These are phyloP conservation scores for Amphipoea lucens DNA, from an alignment of 2,888 invertebrate genomes.

Conservation along the genomic window DNA sequence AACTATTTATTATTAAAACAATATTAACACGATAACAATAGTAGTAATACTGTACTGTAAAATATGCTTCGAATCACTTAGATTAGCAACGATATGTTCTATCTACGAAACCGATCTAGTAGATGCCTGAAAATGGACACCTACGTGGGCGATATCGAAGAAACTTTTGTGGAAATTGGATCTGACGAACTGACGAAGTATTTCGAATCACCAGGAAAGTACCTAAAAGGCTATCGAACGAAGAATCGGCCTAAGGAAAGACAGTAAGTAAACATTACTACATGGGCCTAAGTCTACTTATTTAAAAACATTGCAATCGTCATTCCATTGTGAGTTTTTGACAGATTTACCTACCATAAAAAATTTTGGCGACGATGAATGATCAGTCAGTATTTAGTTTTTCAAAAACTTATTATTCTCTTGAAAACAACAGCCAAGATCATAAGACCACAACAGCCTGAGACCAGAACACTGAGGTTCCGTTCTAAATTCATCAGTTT, in stretches of 20 bases:
- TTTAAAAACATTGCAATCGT: neutral
- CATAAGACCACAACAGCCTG: neutral
- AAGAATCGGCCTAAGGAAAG: neutral
- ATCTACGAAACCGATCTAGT: slow-evolving; percentile 15
- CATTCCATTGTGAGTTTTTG: neutral
- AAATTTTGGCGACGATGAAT: neutral
- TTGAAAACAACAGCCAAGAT: neutral
- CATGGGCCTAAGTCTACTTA: neutral
- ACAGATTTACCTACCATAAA: neutral
- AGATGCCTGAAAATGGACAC: slow-evolving; percentile 39
- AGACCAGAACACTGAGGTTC: neutral
- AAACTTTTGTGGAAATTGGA: slow-evolving; percentile 36
- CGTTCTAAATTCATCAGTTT: slow-evolving; percentile 14
- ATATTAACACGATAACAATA: no score
- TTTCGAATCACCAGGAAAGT: neutral
- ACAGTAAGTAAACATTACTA: neutral
- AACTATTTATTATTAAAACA: no score
- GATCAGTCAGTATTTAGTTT: neutral
- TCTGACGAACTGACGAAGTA: slow-evolving; percentile 12
- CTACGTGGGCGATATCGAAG: neutral
- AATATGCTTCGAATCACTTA: no score
- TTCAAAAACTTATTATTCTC: neutral
- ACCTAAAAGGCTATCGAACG: slow-evolving; percentile 13
- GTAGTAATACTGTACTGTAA: no score
- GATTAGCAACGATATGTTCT: neutral